phyloP scores from a whole-genome alignment of 2,797 vertebrate genomes.

The Arremon aurantiirostris region DNA sequence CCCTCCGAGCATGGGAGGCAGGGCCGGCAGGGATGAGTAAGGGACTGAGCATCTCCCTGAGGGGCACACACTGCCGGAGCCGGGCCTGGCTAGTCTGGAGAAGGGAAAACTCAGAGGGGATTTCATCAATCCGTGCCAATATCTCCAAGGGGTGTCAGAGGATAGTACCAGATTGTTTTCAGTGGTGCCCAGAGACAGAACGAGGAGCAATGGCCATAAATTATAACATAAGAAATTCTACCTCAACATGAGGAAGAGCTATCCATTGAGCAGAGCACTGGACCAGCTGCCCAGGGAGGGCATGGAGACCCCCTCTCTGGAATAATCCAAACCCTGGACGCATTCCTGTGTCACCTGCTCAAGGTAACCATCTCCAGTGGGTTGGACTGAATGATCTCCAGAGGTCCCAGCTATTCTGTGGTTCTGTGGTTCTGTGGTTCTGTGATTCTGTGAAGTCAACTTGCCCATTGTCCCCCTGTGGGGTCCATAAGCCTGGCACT shows the following conservation, averaged over 20 bases:
- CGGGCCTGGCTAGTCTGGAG: not conserved
- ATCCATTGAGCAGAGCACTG: not conserved
- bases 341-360: not conserved
- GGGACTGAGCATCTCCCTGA: not conserved
- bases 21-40: not conserved
- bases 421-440: not conserved
- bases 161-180: not conserved
- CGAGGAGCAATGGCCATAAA: not conserved
- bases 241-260: not conserved
- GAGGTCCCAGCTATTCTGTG: not conserved
- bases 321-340: not conserved
- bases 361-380: not conserved
- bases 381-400: not conserved
- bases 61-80: not conserved
- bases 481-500: no score
- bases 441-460: not conserved
- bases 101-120: not conserved
- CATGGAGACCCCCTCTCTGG: not conserved
- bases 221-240: not conserved
- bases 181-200: not conserved
- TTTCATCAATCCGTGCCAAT: not conserved
- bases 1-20: not conserved
- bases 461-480: accelerated
- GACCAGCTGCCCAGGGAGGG: not conserved
- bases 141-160: not conserved